A percentile compares a stretch with the other conserved stretches of the same genome.
Evolutionary conservation across 2,888 invertebrate genomes (phyloP).

Genomic region (Epinotia ramella): DNA sequence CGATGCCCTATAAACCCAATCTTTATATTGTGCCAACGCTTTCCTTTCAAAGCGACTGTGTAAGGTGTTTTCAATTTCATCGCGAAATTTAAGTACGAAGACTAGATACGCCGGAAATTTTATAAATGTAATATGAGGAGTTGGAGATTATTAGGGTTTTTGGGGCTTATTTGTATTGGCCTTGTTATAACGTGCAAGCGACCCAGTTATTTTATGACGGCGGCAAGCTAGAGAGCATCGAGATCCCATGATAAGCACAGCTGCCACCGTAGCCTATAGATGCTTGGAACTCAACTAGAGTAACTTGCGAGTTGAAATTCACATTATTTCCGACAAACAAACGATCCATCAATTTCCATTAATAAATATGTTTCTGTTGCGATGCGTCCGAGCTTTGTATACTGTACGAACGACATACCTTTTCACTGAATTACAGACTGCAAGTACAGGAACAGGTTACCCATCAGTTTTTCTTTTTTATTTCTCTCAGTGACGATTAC

Average conservation of each 20-base stretch:
- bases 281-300: neutral
- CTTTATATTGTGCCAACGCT: conserved; percentile 75
- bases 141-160: conserved; percentile 72
- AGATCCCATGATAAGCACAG: neutral
- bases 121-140: conserved; percentile 76
- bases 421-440: no score
- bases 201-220: neutral
- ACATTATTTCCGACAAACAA: neutral
- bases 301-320: neutral
- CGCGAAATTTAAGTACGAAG: conserved; percentile 70
- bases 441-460: no score
- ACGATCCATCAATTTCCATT: neutral
- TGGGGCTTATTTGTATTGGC: conserved; percentile 48
- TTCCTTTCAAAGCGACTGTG: conserved; percentile 58
- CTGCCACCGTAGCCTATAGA: neutral
- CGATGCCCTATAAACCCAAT: conserved; percentile 72
- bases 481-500: neutral
- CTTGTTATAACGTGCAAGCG: neutral
- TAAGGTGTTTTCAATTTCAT: conserved; percentile 77
- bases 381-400: neutral
- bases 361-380: neutral
- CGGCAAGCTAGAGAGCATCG: neutral
- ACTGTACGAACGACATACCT: neutral
- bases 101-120: conserved; percentile 63
- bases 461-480: no score